These are phyloP conservation scores for Antechinus flavipes DNA, from an alignment of 2,113 vertebrate genomes.

Conservation along the genomic window DNA sequence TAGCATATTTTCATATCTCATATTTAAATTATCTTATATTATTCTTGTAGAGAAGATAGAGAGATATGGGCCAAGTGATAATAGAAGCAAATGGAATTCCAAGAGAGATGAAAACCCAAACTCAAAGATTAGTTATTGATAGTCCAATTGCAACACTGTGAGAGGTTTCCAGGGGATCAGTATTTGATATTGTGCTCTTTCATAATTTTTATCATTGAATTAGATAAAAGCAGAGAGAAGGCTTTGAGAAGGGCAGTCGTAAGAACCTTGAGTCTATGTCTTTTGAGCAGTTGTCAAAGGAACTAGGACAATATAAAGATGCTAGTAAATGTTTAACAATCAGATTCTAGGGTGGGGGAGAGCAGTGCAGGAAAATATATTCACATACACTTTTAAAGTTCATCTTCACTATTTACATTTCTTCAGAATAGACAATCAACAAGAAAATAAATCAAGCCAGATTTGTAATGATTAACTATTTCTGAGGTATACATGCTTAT, in stretches of 20 bases:
- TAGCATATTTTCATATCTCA: too few relatives aligned
- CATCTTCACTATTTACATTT: not conserved
- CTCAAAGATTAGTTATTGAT: not conserved
- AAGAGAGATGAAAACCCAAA: not conserved
- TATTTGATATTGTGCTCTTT: not conserved
- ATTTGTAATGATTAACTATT: not conserved
- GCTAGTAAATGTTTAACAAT: not conserved
- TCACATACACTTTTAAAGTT: not conserved
- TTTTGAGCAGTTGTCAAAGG: not conserved
- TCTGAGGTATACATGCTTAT: not conserved
- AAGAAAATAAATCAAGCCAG: not conserved
- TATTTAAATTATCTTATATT: not conserved
- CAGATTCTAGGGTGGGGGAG: fast-evolving
- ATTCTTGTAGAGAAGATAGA: not conserved
- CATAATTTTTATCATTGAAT: not conserved
- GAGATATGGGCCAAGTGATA: not conserved
- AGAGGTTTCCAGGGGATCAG: not conserved
- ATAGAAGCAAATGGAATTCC: not conserved
- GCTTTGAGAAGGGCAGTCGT: not conserved
- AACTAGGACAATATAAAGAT: not conserved
- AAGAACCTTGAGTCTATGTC: not conserved
- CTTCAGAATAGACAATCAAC: not conserved
- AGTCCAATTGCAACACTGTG: not conserved
- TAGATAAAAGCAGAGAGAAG: not conserved
- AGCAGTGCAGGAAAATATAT: not conserved